Evolutionary conservation across 2,113 vertebrate genomes (phyloP), one percentile per base, ranked within the genome.

Genomic region (Chiloscyllium plagiosum): DNA sequence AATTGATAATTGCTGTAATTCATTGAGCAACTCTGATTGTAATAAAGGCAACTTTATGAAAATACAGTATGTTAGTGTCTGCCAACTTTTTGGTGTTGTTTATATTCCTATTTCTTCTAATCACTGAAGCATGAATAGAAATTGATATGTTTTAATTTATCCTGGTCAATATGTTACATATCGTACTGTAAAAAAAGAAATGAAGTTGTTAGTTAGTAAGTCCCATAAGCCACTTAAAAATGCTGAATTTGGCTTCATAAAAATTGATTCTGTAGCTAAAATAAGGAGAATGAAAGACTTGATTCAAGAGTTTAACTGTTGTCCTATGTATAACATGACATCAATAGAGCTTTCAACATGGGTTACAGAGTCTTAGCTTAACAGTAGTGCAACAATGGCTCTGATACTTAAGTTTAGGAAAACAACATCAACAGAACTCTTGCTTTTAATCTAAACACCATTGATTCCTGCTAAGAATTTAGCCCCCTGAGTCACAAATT

Each of bases 1-100:
- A 83, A 83, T 83, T 83, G 80, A 42, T 83, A 83, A 83, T 83
- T 83, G 37, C 80, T 47, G 42, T 83, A 83, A 83, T 83, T 83
- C 19, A 83, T 83, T 83, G 80, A 83, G 42, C 37, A 47, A 47
- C 80, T 76, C 72, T 83, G 19, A 42, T 83, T 83, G 19, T 83
- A 83, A 47, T 83, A 83, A 37, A 83, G 80, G 19, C 80, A 83
- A 83, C 19, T 83, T 83, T 83, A 83, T 83, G 37, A 83, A 83
- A 83, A 83, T 47, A 89, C 85, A 56, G 86, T 89, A 2, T 24
- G 56, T 61, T 92, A 33, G n/a, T 33, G 24, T 90, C 85, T 87
- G 85, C 50, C 47, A 52, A 87, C 22, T 26, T 22, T 87, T 72
- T 37, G 29, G 4, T n/a, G 15, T 65, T 92, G 56, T 92, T n/a